Base-by-base conservation (phyloP, 2,888 invertebrate genomes). In the Argyra leucocephala region DNA sequence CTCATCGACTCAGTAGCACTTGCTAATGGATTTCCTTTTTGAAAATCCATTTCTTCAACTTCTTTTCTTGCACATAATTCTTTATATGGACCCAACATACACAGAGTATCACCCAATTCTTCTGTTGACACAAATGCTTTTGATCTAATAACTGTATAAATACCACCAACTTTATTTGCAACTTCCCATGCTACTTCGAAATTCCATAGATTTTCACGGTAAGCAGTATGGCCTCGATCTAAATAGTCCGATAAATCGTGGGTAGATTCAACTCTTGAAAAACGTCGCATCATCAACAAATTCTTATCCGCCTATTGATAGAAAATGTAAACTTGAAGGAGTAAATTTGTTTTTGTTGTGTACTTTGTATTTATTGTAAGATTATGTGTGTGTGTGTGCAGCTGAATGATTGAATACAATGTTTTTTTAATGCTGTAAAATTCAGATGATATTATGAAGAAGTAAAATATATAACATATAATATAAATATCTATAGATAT, bases 141-240 rank as follows among this genome's bases (percentile, higher is more conserved):
- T 0, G 97, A 96, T 71, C 97, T 84, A 70, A 99, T 96, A 1
- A 99, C 99, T 0, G 98, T 99, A 80, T 99, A 99, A 75, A 99
- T 99, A 23, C 99, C 99, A 48, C 99, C 99, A 73, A 99, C 99
- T 87, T 98, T 99, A 78, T 98, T 98, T 62, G 96, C 97, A 31
- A 94, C 97, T 81, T 99, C 99, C 97, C 98, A 99, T 57, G 98
- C 95, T 12, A 93, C 87, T 82, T 99, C 99, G 78, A 99, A 98
- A 63, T 91, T 91, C 93, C 96, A 99, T 71, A 94, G 83, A 80
- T 98, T 97, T 79, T 96, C 92, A 66, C 88, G 86, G 71, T 88
- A 86, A 12, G 97, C 96, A 1, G 86, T 83, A 71, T 89, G 86
- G 0, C 96, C 96, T 65, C 88, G 85, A 77, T 98, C 96, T 84